phyloP scores from a whole-genome alignment of 2,888 invertebrate genomes.

The Megamerina dolium region DNA sequence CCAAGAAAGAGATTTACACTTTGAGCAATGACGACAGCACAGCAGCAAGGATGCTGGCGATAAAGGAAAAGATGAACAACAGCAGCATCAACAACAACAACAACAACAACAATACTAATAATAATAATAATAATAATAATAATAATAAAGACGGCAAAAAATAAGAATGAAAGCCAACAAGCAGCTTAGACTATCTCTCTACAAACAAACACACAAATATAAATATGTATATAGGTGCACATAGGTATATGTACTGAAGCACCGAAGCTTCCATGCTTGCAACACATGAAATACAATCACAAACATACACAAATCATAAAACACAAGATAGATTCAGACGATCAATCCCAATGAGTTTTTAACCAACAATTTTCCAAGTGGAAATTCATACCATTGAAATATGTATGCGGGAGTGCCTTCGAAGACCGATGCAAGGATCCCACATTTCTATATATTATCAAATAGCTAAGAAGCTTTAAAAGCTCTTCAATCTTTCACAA shows the following conservation, averaged over 20 bases:
- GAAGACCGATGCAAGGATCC: no score
- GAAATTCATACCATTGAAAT: no score
- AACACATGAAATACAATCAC: not conserved
- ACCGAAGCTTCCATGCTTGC: not conserved
- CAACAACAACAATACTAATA: slow-evolving; percentile 1
- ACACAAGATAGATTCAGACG: not conserved
- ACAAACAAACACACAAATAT: slow-evolving; percentile 3
- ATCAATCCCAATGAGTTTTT: no score
- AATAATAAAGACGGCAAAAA: slow-evolving; percentile 7
- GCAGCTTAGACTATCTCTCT: not conserved
- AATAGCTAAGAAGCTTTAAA: no score
- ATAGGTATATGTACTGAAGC: not conserved
- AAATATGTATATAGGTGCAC: slow-evolving; percentile 5
- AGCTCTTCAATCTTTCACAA: no score
- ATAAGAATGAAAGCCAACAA: slow-evolving; percentile 10
- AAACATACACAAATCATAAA: not conserved
- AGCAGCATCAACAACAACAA: slow-evolving; percentile 6
- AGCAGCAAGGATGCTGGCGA: slow-evolving; percentile 1
- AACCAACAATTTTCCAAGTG: no score
- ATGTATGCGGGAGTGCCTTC: no score
- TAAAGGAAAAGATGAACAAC: not conserved
- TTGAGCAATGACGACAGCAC: no score
- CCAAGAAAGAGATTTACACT: no score
- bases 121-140: not conserved
- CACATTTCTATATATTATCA: no score